Percentiles rank a stretch among this genome's conserved stretches.
Conservation (phyloP, 1,140 invertebrate species). For the Frieseomelitta varia region DNA sequence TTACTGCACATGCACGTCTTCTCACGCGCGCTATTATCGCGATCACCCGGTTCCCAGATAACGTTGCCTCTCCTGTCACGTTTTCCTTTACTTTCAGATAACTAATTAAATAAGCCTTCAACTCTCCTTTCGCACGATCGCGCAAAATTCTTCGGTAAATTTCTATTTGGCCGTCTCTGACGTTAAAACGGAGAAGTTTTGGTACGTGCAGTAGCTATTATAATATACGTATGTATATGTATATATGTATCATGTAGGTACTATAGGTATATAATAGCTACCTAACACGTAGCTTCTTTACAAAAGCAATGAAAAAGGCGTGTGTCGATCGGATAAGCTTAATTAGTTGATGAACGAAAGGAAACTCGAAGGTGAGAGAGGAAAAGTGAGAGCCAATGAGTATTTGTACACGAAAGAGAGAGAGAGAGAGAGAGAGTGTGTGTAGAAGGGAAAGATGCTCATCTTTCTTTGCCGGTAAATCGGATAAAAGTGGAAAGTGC, state of each 20-base stretch:
- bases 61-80: constrained; percentile 40
- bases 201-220: no score
- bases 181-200: not conserved
- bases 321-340: not conserved
- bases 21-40: constrained; percentile 46
- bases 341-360: constrained; percentile 32
- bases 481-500: constrained; percentile 48
- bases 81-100: constrained; percentile 59
- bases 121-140: constrained; percentile 72
- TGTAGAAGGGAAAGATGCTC: not conserved
- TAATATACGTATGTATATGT: no score
- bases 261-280: no score
- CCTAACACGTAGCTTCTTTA: not conserved
- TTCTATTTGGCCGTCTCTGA: constrained; percentile 32
- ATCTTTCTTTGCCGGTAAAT: not conserved
- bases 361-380: constrained; percentile 29
- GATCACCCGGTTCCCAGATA: constrained; percentile 48
- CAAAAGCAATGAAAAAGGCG: not conserved
- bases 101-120: constrained; percentile 65
- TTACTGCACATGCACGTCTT: constrained; percentile 35
- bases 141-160: constrained; percentile 57
- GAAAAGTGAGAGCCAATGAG: constrained; percentile 30
- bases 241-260: no score
- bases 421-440: not conserved
- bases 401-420: not conserved